Conservation (phyloP, 2,797 vertebrate species). For the Tolypeutes matacus region DNA sequence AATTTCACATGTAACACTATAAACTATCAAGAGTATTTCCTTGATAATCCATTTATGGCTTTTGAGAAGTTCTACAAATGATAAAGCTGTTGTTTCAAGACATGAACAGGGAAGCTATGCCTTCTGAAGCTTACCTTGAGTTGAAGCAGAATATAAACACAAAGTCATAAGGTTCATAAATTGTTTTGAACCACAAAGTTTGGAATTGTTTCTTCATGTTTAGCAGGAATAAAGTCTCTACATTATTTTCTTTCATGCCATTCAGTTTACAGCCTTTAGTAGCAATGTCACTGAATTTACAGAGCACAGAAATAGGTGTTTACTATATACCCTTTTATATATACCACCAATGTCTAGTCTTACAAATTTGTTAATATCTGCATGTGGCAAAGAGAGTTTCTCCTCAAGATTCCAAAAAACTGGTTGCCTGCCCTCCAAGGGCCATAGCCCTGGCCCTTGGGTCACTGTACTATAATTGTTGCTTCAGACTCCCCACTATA, state of each 20-base stretch:
- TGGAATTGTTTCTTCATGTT: background rate
- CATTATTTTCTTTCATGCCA: background rate
- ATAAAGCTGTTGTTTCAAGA: constrained; percentile 68
- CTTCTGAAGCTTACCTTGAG: constrained; percentile 70
- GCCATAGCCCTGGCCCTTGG: background rate
- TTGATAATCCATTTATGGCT: background rate
- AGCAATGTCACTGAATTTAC: constrained; percentile 43
- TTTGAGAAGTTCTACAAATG: constrained; percentile 67
- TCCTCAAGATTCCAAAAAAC: constrained; percentile 33
- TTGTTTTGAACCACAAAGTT: constrained; percentile 15
- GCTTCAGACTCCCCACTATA: constrained; percentile 22
- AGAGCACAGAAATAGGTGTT: background rate
- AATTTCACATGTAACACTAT: background rate
- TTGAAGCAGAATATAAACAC: constrained; percentile 45
- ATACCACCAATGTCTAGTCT: background rate
- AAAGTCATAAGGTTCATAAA: constrained; percentile 47
- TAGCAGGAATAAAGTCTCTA: constrained; percentile 32
- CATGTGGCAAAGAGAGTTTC: constrained; percentile 45
- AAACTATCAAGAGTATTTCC: background rate
- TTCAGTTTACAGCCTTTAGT: background rate
- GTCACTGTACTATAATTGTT: background rate
- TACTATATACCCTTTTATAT: background rate
- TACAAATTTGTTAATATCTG: constrained; percentile 8
- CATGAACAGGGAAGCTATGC: constrained; percentile 66
- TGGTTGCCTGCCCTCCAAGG: background rate